Conservation (phyloP, 2,888 invertebrate genomes). For the Melipona bicolor region DNA sequence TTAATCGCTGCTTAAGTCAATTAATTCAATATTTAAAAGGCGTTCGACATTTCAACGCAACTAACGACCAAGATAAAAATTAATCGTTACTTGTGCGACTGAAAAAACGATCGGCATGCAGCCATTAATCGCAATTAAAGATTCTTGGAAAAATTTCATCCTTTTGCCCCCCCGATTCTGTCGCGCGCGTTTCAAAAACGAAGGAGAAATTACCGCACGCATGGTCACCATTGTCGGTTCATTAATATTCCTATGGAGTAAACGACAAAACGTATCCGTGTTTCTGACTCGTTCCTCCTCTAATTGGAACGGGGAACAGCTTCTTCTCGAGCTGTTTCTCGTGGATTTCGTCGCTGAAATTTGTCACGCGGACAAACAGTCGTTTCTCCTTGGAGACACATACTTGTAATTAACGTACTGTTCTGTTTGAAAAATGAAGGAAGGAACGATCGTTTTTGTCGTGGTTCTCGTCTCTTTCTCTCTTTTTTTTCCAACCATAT, state of each 20-base stretch:
- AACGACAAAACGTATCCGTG: conserved; percentile 15
- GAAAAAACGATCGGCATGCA: too few species aligned
- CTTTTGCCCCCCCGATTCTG: too few species aligned
- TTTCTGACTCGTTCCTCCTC: conserved; percentile 25
- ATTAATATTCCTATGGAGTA: conserved; percentile 51
- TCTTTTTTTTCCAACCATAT: neutral
- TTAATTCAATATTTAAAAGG: too few species aligned
- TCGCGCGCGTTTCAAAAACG: too few species aligned
- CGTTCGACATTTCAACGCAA: too few species aligned
- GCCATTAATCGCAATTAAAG: too few species aligned
- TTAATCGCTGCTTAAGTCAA: too few species aligned
- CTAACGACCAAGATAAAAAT: too few species aligned
- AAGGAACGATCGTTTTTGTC: neutral
- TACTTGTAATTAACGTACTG: conserved; percentile 20
- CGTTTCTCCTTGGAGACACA: neutral
- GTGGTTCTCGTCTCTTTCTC: neutral
- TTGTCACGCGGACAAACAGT: conserved; percentile 33
- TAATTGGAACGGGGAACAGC: conserved; percentile 45
- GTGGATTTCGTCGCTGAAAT: conserved; percentile 20
- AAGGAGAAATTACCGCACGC: too few species aligned
- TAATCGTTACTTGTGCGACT: too few species aligned
- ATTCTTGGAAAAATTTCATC: too few species aligned
- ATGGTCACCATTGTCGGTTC: too few species aligned
- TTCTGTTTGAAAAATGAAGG: neutral
- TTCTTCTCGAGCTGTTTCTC: conserved; percentile 29